phyloP scores from a whole-genome alignment of 2,113 vertebrate species.

The Pluvialis apricaria region DNA sequence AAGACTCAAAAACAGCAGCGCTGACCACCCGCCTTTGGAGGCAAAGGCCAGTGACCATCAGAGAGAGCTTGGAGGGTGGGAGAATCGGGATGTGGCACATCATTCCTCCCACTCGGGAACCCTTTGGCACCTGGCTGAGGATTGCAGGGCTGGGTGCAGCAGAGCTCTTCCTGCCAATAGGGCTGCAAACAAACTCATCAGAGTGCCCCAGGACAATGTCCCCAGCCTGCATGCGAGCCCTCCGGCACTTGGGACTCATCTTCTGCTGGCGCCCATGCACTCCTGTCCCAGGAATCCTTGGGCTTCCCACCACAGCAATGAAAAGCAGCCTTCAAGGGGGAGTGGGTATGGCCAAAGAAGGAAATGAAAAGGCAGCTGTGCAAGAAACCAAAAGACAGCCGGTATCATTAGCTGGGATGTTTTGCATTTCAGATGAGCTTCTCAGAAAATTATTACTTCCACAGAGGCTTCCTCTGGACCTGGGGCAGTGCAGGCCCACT shows the following conservation, averaged over 20 bases:
- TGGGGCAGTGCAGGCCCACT: background rate
- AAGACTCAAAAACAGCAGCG: background rate
- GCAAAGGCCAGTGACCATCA: background rate
- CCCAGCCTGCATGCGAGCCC: background rate
- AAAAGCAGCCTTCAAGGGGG: background rate
- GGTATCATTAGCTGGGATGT: background rate
- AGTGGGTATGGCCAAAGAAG: background rate
- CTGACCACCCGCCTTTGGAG: background rate
- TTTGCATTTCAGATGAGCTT: conserved; percentile 7
- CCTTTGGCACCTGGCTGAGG: background rate
- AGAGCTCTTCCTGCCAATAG: background rate
- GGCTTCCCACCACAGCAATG: background rate
- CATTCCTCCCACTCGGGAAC: rapidly evolving
- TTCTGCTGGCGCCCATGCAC: background rate
- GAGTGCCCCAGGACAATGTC: background rate
- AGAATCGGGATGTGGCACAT: background rate
- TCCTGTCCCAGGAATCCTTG: background rate
- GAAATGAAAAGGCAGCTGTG: background rate
- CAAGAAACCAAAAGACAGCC: background rate
- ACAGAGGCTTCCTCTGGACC: background rate
- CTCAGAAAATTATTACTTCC: background rate
- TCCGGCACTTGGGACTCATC: background rate
- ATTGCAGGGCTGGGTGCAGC: background rate
- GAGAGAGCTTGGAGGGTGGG: background rate
- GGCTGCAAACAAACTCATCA: background rate